Percentiles rank a stretch among this genome's conserved stretches.
phyloP scores from a whole-genome alignment of 2,113 vertebrate species.

The Lagopus muta region DNA sequence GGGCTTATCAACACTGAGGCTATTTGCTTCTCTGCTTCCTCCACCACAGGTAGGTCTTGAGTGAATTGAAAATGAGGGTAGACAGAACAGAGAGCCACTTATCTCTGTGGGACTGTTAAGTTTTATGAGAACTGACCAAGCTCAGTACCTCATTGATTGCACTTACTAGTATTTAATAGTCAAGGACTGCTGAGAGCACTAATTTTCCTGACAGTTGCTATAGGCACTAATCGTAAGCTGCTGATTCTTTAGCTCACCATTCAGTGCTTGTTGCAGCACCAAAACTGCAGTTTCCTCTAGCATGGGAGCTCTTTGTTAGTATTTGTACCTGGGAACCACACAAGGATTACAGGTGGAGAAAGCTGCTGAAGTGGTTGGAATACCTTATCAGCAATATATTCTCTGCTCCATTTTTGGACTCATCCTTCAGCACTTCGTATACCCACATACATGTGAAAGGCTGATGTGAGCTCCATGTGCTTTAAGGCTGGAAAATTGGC shows the following conservation, averaged over 20 bases:
- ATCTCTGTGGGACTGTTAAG: neutral
- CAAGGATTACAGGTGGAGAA: neutral
- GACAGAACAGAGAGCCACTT: neutral
- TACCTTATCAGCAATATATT: fast-evolving
- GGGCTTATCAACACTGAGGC: neutral
- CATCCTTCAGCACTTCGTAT: fast-evolving
- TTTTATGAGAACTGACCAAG: neutral
- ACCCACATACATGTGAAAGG: fast-evolving
- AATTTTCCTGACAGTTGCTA: neutral
- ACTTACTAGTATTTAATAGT: neutral
- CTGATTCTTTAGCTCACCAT: neutral
- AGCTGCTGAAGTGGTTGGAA: neutral
- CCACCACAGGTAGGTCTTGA: neutral
- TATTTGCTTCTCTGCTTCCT: neutral
- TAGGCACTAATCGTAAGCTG: neutral
- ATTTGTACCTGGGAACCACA: neutral
- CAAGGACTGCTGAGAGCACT: neutral
- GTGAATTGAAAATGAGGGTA: neutral
- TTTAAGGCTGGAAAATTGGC: neutral
- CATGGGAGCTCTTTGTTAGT: neutral
- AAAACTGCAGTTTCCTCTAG: neutral
- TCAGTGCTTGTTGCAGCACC: neutral
- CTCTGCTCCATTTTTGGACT: neutral
- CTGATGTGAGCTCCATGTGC: neutral
- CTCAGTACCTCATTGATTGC: neutral